Conservation (phyloP, 2,888 invertebrate genomes). For the Agonopterix arenella region DNA sequence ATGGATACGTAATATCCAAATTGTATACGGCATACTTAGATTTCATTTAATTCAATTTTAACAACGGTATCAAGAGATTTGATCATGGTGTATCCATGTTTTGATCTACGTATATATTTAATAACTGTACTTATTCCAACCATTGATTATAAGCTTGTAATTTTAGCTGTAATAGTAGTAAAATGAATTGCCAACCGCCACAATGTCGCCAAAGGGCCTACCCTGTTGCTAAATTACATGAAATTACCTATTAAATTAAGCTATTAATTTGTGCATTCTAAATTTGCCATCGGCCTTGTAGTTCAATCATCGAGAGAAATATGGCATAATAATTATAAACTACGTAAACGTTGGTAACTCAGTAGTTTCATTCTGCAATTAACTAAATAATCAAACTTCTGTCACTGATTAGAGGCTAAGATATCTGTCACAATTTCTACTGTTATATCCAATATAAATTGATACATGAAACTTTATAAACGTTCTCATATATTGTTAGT, state of each 20-base stretch:
- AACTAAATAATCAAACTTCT: slow-evolving; percentile 48
- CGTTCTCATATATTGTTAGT: too few species aligned
- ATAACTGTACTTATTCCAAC: too few species aligned
- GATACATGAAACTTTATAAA: slow-evolving; percentile 13
- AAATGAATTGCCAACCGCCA: slow-evolving; percentile 3
- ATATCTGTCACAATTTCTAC: slow-evolving; percentile 36
- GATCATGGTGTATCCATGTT: not conserved
- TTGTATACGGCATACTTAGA: too few species aligned
- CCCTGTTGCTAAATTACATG: slow-evolving; percentile 7
- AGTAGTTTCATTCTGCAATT: slow-evolving; percentile 27
- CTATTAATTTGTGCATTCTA: slow-evolving; percentile 6
- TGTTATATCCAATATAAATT: slow-evolving; percentile 24
- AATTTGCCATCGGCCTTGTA: slow-evolving; percentile 2
- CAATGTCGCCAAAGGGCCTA: slow-evolving; percentile 7
- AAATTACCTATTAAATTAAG: slow-evolving; percentile 13
- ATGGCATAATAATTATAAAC: slow-evolving; percentile 1
- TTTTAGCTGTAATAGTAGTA: not conserved
- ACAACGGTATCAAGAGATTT: too few species aligned
- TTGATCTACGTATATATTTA: not conserved
- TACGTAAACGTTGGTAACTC: not conserved
- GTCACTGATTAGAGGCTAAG: slow-evolving; percentile 36
- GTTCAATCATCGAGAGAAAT: slow-evolving; percentile 3
- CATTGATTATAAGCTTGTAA: slow-evolving; percentile 2
- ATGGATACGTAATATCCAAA: too few species aligned
- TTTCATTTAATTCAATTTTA: too few species aligned